These are phyloP conservation scores for Drosophila subobscura DNA, from an alignment of 1,140 invertebrate genomes.

Conservation along the genomic window DNA sequence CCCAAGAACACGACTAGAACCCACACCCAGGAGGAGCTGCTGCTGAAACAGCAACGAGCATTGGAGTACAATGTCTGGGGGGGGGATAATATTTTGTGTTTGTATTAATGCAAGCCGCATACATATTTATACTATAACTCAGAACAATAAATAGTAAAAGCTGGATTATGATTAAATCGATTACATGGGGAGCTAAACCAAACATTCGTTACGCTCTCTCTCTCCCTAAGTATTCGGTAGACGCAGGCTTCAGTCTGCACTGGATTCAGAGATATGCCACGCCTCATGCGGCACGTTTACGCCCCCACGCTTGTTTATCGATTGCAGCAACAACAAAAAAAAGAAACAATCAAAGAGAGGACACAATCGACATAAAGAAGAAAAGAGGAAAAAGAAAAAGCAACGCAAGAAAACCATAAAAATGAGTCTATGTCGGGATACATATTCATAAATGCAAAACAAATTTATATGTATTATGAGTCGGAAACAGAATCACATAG, in stretches of 20 bases:
- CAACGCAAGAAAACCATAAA: slow-evolving; percentile 61
- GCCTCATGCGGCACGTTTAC: slow-evolving; percentile 19
- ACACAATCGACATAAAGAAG: slow-evolving; percentile 51
- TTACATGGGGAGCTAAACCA: slow-evolving; percentile 67
- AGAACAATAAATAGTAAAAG: slow-evolving; percentile 82
- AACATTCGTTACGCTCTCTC: slow-evolving; percentile 30
- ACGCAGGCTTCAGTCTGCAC: slow-evolving; percentile 38
- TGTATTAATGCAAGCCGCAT: slow-evolving; percentile 73
- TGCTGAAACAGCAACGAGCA: slow-evolving; percentile 15
- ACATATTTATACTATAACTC: slow-evolving; percentile 82
- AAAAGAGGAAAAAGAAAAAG: slow-evolving; percentile 6
- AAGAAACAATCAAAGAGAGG: slow-evolving; percentile 10
- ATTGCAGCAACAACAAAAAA: slow-evolving; percentile 38
- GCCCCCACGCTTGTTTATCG: slow-evolving; percentile 58
- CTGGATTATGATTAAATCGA: slow-evolving; percentile 82
- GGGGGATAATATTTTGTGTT: slow-evolving; percentile 74
- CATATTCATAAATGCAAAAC: slow-evolving; percentile 74
- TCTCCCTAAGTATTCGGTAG: slow-evolving; percentile 14
- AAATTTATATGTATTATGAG: slow-evolving; percentile 46
- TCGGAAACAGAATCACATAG: not conserved
- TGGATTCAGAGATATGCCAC: slow-evolving; percentile 63
- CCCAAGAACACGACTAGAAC: too few species aligned
- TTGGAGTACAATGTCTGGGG: slow-evolving; percentile 12
- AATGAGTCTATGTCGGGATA: slow-evolving; percentile 54
- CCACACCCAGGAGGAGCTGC: too few species aligned